These are phyloP conservation scores for Phaedon cochleariae DNA, from an alignment of 2,888 invertebrate species.

Conservation along the genomic window DNA sequence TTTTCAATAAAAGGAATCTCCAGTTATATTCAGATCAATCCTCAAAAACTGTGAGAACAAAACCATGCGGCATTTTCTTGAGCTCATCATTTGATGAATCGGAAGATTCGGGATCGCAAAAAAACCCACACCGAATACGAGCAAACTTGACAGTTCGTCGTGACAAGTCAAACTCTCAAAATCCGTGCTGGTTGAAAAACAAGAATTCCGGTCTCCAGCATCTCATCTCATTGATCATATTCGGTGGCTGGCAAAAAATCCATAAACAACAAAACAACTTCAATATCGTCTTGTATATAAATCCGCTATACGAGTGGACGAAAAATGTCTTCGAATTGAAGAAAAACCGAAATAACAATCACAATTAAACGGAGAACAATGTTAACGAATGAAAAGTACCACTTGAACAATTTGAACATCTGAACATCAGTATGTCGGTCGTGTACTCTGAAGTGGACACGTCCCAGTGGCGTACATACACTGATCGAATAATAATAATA, in stretches of 20 bases:
- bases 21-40: too few species aligned
- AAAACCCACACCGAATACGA: background rate
- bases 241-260: constrained; percentile 1
- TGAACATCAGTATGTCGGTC: too few species aligned
- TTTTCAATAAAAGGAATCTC: too few species aligned
- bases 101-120: too few species aligned
- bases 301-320: constrained; percentile 9
- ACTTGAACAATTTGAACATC: constrained; percentile 26
- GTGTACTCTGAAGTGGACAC: constrained; percentile 10
- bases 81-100: too few species aligned
- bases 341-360: constrained; percentile 29
- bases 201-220: too few species aligned
- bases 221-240: background rate
- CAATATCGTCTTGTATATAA: constrained; percentile 13
- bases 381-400: constrained; percentile 34
- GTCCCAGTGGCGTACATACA: constrained; percentile 15
- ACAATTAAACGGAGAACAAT: constrained; percentile 31
- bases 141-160: background rate
- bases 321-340: constrained; percentile 13
- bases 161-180: background rate
- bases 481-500: too few species aligned
- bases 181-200: background rate
- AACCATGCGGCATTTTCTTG: too few species aligned
- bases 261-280: constrained; percentile 7
- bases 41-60: too few species aligned